Base-by-base conservation (phyloP, 2,113 vertebrate genomes). In the Hirundichthys speculiger region DNA sequence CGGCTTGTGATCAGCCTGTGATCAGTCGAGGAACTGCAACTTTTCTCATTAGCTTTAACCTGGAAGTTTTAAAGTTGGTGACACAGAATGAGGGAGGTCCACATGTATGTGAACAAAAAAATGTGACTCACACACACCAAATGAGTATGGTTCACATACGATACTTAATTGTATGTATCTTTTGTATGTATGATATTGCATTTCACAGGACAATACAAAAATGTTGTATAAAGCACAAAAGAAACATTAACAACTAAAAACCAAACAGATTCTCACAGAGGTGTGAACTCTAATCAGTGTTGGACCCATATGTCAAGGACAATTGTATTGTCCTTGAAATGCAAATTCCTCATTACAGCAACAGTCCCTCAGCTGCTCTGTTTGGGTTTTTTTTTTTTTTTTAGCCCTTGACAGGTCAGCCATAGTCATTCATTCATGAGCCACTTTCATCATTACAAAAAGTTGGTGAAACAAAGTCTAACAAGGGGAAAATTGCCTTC, bases 401-500 rank as follows among this genome's bases (percentile, higher is more conserved):
- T 64, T 66, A 50, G 60, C 71, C 86, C 83, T 86, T 86, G 75
- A 77, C 54, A 57, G 77, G 72, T 79, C 68, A 66, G 43, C 55
- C 69, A 55, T 64, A 69, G 41, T 41, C 78, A 68, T 34, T 41
- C 76, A 48, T 15, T 81, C 49, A 51, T 9, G 47, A 73, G 69
- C 41, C 46, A 52, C 77, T 89, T 82, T 83, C 75, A 66, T 77
- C 56, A 55, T 46, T 34, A 34, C 30, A 7, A 34, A 70, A 86
- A 85, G 71, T 82, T 75, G 49, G 76, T 50, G 16, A 82, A 83
- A 81, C 45, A 79, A 71, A 72, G 58, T 55, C 41, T 45, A 58
- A 58, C 45, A 30, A 40, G 68, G 15, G 41, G 49, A 18, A 62
- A 58, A 67, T 71, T 85, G 73, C 83, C 88, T 86, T 88, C 79